phyloP scores from a whole-genome alignment of 2,797 vertebrate species.

The Chromis chromis region DNA sequence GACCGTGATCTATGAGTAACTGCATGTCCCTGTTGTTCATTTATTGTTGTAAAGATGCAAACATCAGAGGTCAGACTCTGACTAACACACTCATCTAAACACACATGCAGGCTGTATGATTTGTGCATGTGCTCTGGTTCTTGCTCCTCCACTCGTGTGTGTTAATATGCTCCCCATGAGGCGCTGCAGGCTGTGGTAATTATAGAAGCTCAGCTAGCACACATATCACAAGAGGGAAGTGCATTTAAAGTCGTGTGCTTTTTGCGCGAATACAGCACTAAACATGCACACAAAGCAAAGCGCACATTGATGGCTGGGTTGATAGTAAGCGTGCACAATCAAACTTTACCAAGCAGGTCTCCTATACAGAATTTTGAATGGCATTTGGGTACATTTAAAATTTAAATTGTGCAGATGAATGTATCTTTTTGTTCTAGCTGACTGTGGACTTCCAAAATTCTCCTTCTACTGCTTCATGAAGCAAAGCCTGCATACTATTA shows the following conservation, averaged over 20 bases:
- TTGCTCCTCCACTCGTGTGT: constrained; percentile 84
- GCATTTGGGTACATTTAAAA: constrained; percentile 7
- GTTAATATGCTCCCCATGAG: constrained; percentile 85
- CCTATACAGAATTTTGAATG: background rate
- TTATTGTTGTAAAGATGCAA: constrained; percentile 25
- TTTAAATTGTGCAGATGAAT: constrained; percentile 12
- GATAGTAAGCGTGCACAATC: background rate
- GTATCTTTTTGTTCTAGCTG: background rate
- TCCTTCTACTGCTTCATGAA: background rate
- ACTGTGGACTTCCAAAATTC: background rate
- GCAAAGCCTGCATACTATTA: constrained; percentile 24
- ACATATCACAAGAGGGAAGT: constrained; percentile 69
- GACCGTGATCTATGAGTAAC: constrained; percentile 1
- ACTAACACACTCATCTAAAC: constrained; percentile 19
- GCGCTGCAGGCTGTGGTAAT: constrained; percentile 84
- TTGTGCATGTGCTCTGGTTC: constrained; percentile 58
- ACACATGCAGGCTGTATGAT: constrained; percentile 36
- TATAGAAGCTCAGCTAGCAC: constrained; percentile 79
- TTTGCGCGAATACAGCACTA: constrained; percentile 31
- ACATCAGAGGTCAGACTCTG: constrained; percentile 23
- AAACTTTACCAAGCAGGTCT: background rate
- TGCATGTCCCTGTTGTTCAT: constrained; percentile 14
- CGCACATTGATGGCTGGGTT: background rate
- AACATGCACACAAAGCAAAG: background rate
- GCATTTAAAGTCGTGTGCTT: constrained; percentile 63